Conservation (phyloP, 2,888 invertebrate genomes). For the Xestobium rufovillosum region DNA sequence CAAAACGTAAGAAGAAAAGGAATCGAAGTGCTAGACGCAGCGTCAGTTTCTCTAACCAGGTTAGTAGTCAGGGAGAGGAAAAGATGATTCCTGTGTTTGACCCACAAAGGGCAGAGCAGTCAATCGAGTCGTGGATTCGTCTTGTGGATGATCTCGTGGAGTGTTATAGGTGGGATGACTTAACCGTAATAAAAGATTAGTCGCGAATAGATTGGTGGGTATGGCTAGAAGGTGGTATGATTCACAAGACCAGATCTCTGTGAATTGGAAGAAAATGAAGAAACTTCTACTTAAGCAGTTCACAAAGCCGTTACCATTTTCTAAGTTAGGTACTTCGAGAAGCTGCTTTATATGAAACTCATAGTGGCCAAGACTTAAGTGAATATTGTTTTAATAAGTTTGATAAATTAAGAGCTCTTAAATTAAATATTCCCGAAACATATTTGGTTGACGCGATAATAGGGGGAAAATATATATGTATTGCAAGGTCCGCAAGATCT, state of each 20-base stretch:
- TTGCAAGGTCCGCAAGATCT: conserved; percentile 15
- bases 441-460: conserved; percentile 20
- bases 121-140: too few relatives aligned
- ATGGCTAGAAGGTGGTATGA: conserved; percentile 16
- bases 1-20: too few relatives aligned
- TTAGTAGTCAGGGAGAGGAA: too few relatives aligned
- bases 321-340: conserved; percentile 16
- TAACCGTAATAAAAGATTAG: too few relatives aligned
- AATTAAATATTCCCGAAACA: conserved; percentile 13
- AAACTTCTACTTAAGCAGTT: too few relatives aligned
- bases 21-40: too few relatives aligned
- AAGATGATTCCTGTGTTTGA: too few relatives aligned
- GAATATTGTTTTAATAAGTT: conserved; percentile 23
- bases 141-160: too few relatives aligned
- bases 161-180: too few relatives aligned
- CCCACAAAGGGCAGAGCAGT: too few relatives aligned
- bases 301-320: conserved; percentile 15
- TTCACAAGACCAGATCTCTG: conserved; percentile 6
- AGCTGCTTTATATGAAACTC: conserved; percentile 16
- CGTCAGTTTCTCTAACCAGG: too few relatives aligned
- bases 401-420: conserved; percentile 13
- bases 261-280: conserved; percentile 12
- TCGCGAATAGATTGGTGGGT: too few relatives aligned
- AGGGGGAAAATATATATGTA: conserved; percentile 19
- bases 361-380: conserved; percentile 14